Percentiles rank a stretch among this genome's conserved stretches.
phyloP scores from a whole-genome alignment of 1,140 invertebrate genomes.

The Achroia grisella region DNA sequence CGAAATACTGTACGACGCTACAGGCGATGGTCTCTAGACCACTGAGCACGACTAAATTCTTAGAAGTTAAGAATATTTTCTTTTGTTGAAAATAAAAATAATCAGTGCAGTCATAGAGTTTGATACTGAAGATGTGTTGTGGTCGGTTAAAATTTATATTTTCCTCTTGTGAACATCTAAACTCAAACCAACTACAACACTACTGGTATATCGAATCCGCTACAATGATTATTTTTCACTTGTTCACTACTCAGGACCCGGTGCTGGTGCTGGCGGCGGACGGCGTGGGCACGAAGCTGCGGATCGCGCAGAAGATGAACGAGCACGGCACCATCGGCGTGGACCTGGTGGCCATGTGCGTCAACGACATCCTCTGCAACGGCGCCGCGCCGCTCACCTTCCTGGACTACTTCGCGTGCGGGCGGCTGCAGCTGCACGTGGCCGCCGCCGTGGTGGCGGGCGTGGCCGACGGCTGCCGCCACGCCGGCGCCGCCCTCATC shows the following conservation, averaged over 20 bases:
- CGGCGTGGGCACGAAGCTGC: conserved; percentile 97
- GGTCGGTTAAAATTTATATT: too few relatives aligned
- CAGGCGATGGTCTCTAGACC: too few relatives aligned
- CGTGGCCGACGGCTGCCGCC: conserved; percentile 87
- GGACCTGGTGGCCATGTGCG: conserved; percentile 99
- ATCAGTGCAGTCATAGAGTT: too few relatives aligned
- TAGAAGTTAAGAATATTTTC: too few relatives aligned
- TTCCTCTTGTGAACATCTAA: too few relatives aligned
- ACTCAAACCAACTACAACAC: too few relatives aligned
- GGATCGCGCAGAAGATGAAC: conserved; percentile 88
- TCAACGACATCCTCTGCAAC: conserved; percentile 96
- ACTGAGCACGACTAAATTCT: too few relatives aligned
- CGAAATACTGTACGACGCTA: too few relatives aligned
- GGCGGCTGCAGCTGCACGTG: conserved; percentile 81
- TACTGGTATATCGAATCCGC: too few relatives aligned
- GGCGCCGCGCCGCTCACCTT: conserved; percentile 96
- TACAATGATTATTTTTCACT: too few relatives aligned
- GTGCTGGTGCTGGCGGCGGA: conserved; percentile 95
- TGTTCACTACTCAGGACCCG: conserved; percentile 83
- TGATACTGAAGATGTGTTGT: too few relatives aligned
- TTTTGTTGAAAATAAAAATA: too few relatives aligned
- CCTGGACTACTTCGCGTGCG: conserved; percentile 96
- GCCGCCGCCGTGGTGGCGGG: conserved; percentile 86
- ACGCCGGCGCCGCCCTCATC: conserved; percentile 90
- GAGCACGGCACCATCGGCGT: conserved; percentile 91